Conservation (phyloP, 2,113 vertebrate genomes). For the Perca schrenkii region DNA sequence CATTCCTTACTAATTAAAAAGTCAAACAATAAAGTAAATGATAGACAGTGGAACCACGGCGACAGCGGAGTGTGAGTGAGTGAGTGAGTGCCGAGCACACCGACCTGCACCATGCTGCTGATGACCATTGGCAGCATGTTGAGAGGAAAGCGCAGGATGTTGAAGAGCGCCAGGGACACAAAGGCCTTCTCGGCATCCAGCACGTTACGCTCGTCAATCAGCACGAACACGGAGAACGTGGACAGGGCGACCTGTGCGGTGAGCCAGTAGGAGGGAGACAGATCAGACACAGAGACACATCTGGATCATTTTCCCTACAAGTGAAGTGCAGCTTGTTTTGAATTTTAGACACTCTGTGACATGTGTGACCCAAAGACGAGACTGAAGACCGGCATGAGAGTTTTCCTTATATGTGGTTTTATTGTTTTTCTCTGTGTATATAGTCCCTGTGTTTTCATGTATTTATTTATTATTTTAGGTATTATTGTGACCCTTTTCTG, state of each 20-base stretch:
- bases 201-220: constrained; percentile 82
- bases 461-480: no score
- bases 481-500: no score
- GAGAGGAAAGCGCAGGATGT: constrained; percentile 95
- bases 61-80: not conserved
- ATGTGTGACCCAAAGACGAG: no score
- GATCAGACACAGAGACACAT: not conserved
- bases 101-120: constrained; percentile 93
- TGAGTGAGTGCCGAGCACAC: constrained; percentile 13
- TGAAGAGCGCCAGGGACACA: constrained; percentile 93
- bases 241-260: constrained; percentile 83
- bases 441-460: no score
- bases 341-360: not conserved
- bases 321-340: not conserved
- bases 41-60: not conserved
- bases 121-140: constrained; percentile 98
- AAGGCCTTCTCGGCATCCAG: constrained; percentile 95
- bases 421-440: no score
- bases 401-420: no score
- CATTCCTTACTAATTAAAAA: not conserved
- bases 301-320: not conserved
- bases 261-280: constrained; percentile 55
- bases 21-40: not conserved
- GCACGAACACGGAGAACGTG: constrained; percentile 91
- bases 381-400: no score